Base-by-base conservation (phyloP, 1,140 invertebrate genomes). In the Steinernema khuongi region DNA sequence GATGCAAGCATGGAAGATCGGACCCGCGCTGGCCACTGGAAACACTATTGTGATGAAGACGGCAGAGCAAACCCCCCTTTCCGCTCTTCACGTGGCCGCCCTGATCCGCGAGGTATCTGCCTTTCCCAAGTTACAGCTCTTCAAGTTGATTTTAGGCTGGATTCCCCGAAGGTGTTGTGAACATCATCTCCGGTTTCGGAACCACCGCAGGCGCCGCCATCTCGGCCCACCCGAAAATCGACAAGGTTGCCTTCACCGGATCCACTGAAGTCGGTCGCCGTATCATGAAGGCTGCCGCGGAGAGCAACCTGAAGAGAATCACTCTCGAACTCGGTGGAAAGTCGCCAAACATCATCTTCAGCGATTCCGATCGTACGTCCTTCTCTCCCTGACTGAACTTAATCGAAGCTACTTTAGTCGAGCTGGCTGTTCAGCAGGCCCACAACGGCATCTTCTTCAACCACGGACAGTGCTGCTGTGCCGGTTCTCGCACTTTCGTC, bases 1-100 rank as follows among this genome's bases (percentile, higher is more conserved):
- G 72, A 97, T 99, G 94, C 90, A 92, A 83, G 90, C 93, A 1
- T 97, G 94, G 95, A 99, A 99, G 87, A 87, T 97, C 33, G 96
- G 89, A 0, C 93, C 95, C 1, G 93, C 92, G 1, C 85, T 95
- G 36, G 90, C 91, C 1, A 92, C 91, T 74, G 94, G 94, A 26
- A 95, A 93, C 81, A 93, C 91, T 0, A 87, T 94, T 31, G 89
- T 97, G 11, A 87, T 99, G 80, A 96, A 97, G 85, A 92, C 93
- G 0, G 93, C 94, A 0, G 94, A 97, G 85, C 93, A 96, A 86
- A 97, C 95, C 0, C 94, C 94, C 0, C 86, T 97, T 0, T 92
- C 91, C 1, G 93, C 94, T 0, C 86, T 96, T 0, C 90, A 91
- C 77, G 84, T 94, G 26, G 94, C 90, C 14, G 88, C 90, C 0